Base-by-base conservation (phyloP, 2,113 vertebrate species). In the Poeciliopsis turrubarensis region DNA sequence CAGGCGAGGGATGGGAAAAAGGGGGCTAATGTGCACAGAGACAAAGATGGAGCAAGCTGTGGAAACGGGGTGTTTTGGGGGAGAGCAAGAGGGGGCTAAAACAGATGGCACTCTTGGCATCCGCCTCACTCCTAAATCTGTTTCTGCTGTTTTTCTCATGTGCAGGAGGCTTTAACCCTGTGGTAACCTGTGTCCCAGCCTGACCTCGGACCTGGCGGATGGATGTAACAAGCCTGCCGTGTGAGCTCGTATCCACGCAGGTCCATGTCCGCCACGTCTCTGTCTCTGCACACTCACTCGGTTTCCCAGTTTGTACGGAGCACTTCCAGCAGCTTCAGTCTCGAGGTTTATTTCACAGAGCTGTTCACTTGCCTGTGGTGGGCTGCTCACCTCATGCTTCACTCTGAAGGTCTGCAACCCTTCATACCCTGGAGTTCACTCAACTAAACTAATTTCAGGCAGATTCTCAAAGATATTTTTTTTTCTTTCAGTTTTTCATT, bases 31-130 rank as follows among this genome's bases (percentile, higher is more conserved):
- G 82, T 77, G 77, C 37, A 72, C 75, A 44, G 73, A 88, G 78
- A 88, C 82, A 90, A 89, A 91, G 85, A 91, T 87, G 81, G 82
- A 73, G 86, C 71, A 74, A 79, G 60, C 57, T 5, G 63, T 73
- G n/a, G 79, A 83, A 73, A 60, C 83, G 77, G 82, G 83, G 75
- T 72, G 60, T 72, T 72, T 63, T 44, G 44, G 76, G 65, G 70
- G 80, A 80, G 83, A 80, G 85, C 72, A 70, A 75, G 78, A 78
- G 81, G 85, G 87, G 82, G 31, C 81, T 83, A 86, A 90, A 92
- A 89, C 92, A 94, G 93, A 94, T 93, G 93, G 93, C 87, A 88
- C 89, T 92, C 85, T 93, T 94, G 93, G 93, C 93, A 93, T 90
- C 74, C 86, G 79, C 71, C 66, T 81, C 90, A 84, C 90, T 89